A percentile compares a stretch with the other conserved stretches of the same genome.
Evolutionary conservation across 2,888 invertebrate genomes (phyloP).

Genomic region (Noctua pronuba): DNA sequence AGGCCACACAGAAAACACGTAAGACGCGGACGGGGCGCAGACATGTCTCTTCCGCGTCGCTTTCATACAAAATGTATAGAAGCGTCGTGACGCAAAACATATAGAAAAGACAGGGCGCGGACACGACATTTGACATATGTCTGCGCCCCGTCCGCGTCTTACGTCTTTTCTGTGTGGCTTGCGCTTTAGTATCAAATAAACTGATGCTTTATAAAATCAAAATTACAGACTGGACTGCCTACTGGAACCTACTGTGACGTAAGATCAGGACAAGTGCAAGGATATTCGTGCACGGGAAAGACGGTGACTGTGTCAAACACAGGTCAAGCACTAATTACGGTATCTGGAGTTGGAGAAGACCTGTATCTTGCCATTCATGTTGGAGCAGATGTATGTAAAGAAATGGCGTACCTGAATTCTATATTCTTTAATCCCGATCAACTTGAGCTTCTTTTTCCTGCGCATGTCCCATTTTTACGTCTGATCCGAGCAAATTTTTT

Average conservation of each 20-base stretch:
- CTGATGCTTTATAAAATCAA: background rate
- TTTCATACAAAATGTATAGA: too few relatives aligned
- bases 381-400: slow-evolving; percentile 77
- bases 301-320: slow-evolving; percentile 89
- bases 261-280: slow-evolving; percentile 90
- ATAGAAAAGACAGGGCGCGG: too few relatives aligned
- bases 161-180: too few relatives aligned
- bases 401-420: background rate
- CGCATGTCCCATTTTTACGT: background rate
- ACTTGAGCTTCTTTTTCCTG: background rate
- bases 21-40: too few relatives aligned
- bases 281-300: slow-evolving; percentile 91
- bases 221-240: slow-evolving; percentile 90
- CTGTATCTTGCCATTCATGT: slow-evolving; percentile 92
- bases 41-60: too few relatives aligned
- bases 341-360: slow-evolving; percentile 88
- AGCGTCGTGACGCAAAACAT: too few relatives aligned
- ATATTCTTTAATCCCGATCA: background rate
- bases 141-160: too few relatives aligned
- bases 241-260: slow-evolving; percentile 94
- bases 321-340: slow-evolving; percentile 88
- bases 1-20: too few relatives aligned
- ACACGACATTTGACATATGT: too few relatives aligned
- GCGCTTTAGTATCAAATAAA: background rate
- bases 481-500: background rate